Base-by-base conservation (phyloP, 2,113 vertebrate genomes). In the Scartelaos histophorus region DNA sequence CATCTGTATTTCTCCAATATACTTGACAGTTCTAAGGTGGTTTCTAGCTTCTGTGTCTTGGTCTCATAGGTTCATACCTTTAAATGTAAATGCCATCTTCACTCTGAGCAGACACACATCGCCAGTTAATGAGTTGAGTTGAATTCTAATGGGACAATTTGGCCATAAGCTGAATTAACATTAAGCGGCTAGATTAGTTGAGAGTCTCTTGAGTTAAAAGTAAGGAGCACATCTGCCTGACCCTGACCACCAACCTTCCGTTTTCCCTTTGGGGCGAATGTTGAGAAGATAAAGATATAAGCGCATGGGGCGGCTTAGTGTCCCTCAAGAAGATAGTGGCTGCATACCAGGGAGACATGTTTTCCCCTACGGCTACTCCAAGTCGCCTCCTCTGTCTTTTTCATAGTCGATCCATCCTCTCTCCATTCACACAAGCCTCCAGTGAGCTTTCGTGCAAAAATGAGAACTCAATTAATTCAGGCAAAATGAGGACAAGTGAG, bases 391-490 rank as follows among this genome's bases (percentile, higher is more conserved):
- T 66, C 78, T 71, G 67, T 85, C 72, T 79, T 74, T 82, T 62
- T 75, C 66, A 57, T 76, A 73, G 83, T 81, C 76, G 58, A 74
- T 78, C 58, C 66, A 74, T 78, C 58, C 66, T 29, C 76, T 69
- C 78, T 66, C 70, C 70, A 65, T 72, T 74, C 75, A 61, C 84
- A 87, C 79, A 74, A 79, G 80, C 75, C 86, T 89, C 83, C 53
- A 81, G 82, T 85, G 80, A 87, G 88, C 83, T 84, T 83, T 86
- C 84, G 79, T 80, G 76, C 82, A 85, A 89, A 92, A 90, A 92
- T 84, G 91, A 93, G 88, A 91, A 93, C 92, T 92, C 92, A 91
- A 93, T 93, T 93, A 93, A 92, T 91, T 92, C 87, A 75, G 75
- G 74, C 77, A 61, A 87, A 93, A 91, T 92, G 87, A 92, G 90